Conservation (phyloP, 2,888 invertebrate species). For the Drosophila anceps region DNA sequence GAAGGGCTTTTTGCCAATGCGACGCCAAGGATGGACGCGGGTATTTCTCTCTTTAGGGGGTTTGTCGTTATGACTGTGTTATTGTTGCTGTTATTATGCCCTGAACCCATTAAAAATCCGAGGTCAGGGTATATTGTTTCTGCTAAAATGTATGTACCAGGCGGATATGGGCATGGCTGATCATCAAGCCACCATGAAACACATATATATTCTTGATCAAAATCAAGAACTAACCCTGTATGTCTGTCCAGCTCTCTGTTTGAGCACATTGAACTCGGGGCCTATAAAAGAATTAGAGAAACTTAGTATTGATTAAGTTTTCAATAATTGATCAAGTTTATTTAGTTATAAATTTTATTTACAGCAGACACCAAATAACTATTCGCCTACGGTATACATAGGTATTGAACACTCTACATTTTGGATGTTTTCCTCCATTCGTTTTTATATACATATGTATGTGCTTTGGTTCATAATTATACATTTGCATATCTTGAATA, state of each 20-base stretch:
- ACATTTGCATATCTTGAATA: not conserved
- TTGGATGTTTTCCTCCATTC: too few species aligned
- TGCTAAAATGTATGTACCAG: not conserved
- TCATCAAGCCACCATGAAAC: too few species aligned
- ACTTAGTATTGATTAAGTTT: too few species aligned
- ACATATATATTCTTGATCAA: not conserved
- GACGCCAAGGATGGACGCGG: slow-evolving; percentile 62
- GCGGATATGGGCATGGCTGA: not conserved
- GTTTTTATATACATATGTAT: not conserved
- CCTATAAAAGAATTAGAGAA: too few species aligned
- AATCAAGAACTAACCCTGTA: not conserved
- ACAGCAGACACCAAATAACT: too few species aligned
- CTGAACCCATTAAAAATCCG: not conserved
- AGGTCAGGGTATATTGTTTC: not conserved
- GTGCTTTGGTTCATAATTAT: not conserved
- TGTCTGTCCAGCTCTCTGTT: too few species aligned
- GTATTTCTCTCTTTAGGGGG: slow-evolving; percentile 47
- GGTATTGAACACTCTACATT: too few species aligned
- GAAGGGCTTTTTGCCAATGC: slow-evolving; percentile 60
- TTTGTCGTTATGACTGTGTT: slow-evolving; percentile 59
- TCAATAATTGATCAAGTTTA: too few species aligned
- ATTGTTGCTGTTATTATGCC: slow-evolving; percentile 44
- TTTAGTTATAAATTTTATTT: too few species aligned
- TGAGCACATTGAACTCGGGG: too few species aligned
- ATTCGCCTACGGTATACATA: too few species aligned